Percentiles rank a stretch among this genome's conserved stretches.
Conservation (phyloP, 2,888 invertebrate genomes). For the Altica lythri region DNA sequence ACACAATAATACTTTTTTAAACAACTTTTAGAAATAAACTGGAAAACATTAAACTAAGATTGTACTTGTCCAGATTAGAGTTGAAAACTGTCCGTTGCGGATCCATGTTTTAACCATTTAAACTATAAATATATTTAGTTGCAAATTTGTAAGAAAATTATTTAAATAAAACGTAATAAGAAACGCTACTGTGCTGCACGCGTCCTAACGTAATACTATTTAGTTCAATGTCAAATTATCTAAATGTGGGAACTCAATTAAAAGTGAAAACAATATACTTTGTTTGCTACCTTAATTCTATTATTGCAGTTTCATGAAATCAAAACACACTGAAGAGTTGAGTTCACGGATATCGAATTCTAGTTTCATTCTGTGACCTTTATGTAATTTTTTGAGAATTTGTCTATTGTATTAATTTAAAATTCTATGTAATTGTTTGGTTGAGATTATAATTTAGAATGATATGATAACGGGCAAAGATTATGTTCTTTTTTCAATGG, state of each 20-base stretch:
- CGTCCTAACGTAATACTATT: conserved; percentile 51
- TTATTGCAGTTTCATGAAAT: conserved; percentile 35
- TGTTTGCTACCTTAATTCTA: conserved; percentile 38
- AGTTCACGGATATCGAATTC: conserved; percentile 33
- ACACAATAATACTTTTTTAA: no score
- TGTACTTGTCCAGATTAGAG: no score
- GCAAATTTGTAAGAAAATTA: not conserved
- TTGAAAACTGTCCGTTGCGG: no score
- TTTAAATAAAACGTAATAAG: not conserved
- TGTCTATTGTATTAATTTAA: conserved; percentile 9
- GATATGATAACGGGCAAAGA: conserved; percentile 16
- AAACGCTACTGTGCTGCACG: conserved; percentile 38
- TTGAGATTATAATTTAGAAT: conserved; percentile 12
- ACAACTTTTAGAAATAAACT: no score
- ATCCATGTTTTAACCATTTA: no score
- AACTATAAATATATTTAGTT: no score
- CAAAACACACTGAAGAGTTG: conserved; percentile 24
- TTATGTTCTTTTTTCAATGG: conserved; percentile 10
- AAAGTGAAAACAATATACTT: conserved; percentile 54
- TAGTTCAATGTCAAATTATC: conserved; percentile 54
- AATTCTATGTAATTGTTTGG: conserved; percentile 4
- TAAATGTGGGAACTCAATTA: conserved; percentile 54
- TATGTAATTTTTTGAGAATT: conserved; percentile 32
- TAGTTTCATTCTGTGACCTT: conserved; percentile 34
- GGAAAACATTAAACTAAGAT: no score